Percentiles rank a stretch among this genome's conserved stretches.
Conservation (phyloP, 1,140 invertebrate genomes). For the Drosophila nasuta region DNA sequence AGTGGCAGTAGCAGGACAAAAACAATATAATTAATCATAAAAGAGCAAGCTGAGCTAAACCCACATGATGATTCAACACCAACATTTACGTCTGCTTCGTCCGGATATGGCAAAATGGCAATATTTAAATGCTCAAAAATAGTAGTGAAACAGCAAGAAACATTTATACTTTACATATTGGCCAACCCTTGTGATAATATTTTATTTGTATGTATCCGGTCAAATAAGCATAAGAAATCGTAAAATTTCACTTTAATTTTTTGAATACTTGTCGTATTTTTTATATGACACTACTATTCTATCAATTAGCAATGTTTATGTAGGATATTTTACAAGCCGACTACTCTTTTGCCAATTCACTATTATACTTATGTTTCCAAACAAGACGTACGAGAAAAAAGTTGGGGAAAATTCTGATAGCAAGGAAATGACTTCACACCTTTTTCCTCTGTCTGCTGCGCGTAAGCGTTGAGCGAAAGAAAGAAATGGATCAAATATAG, state of each 20-base stretch:
- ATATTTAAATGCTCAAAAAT: constrained; percentile 44
- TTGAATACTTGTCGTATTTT: too few species aligned
- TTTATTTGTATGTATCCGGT: neutral
- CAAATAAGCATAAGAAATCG: neutral
- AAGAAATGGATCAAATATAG: constrained; percentile 77
- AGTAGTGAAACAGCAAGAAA: constrained; percentile 53
- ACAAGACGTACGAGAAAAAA: constrained; percentile 1
- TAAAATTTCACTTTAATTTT: too few species aligned
- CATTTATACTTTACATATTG: neutral
- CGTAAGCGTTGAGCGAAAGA: constrained; percentile 22
- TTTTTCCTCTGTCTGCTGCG: constrained; percentile 24
- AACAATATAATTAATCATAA: constrained; percentile 78
- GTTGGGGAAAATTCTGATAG: constrained; percentile 34
- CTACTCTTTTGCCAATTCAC: neutral
- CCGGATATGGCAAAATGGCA: constrained; percentile 17
- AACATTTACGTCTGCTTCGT: constrained; percentile 8
- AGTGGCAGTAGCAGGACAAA: constrained; percentile 55
- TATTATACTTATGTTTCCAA: constrained; percentile 10
- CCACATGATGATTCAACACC: constrained; percentile 48
- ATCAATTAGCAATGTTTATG: too few species aligned
- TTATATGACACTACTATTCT: too few species aligned
- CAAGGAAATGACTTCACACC: constrained; percentile 71
- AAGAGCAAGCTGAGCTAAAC: constrained; percentile 68
- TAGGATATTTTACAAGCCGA: constrained; percentile 10
- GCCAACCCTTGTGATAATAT: too few species aligned